A percentile compares a stretch with the other conserved stretches of the same genome.
Conservation (phyloP, 2,797 vertebrate species). For the Malacoraja senta region DNA sequence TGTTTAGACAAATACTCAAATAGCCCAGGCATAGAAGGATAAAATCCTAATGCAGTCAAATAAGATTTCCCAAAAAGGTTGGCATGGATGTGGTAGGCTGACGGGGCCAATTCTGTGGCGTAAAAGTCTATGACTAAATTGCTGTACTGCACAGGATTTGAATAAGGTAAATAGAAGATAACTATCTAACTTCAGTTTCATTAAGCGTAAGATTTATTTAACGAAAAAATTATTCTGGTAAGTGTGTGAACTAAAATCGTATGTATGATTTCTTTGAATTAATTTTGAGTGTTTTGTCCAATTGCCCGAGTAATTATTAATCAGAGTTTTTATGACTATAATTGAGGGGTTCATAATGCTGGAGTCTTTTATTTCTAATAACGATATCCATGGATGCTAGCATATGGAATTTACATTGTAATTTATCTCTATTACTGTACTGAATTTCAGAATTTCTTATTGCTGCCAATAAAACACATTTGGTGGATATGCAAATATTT, state of each 20-base stretch:
- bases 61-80: no score
- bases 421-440: neutral
- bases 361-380: neutral
- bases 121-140: neutral
- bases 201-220: neutral
- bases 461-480: constrained; percentile 2
- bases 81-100: no score
- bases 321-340: neutral
- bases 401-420: no score
- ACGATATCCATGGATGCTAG: neutral
- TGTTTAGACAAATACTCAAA: no score
- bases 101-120: no score
- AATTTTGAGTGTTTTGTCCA: neutral
- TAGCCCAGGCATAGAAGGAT: no score
- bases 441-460: neutral
- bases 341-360: neutral
- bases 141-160: neutral
- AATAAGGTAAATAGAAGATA: neutral
- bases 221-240: neutral
- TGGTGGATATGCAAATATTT: neutral
- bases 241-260: neutral
- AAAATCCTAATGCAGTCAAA: no score
- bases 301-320: neutral
- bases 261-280: neutral
- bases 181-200: neutral